Conservation (phyloP, 2,113 vertebrate species). For the Todiramphus saurophagus region DNA sequence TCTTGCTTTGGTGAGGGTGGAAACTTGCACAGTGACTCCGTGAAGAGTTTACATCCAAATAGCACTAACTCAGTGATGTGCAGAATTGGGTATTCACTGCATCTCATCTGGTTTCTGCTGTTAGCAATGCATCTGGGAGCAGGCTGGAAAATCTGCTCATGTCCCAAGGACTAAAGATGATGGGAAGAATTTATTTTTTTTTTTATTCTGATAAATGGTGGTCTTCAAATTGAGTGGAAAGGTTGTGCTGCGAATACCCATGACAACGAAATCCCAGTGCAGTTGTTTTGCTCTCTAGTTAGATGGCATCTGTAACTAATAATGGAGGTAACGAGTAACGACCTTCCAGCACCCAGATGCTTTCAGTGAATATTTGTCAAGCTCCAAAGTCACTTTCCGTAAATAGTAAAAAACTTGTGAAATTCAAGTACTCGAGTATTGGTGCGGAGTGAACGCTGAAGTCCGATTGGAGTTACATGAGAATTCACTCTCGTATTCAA, state of each 20-base stretch:
- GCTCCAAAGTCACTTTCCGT: not conserved
- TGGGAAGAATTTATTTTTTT: not conserved
- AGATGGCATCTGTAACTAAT: not conserved
- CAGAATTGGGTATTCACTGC: not conserved
- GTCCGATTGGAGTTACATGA: not conserved
- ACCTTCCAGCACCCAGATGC: not conserved
- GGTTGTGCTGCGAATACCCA: not conserved
- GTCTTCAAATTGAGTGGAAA: not conserved
- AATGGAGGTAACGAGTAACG: not conserved
- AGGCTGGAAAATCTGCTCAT: not conserved
- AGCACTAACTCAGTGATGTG: not conserved
- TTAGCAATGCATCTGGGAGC: not conserved
- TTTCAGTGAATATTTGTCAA: not conserved
- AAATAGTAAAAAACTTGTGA: not conserved
- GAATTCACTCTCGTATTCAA: not conserved
- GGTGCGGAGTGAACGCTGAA: not conserved
- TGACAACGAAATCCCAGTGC: not conserved
- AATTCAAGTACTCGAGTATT: not conserved
- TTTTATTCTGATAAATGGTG: not conserved
- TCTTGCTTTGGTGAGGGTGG: slow-evolving; percentile 26
- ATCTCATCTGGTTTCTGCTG: not conserved
- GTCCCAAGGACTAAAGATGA: not conserved
- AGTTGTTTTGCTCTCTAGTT: not conserved
- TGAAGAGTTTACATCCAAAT: not conserved
- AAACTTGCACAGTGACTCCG: slow-evolving; percentile 43